Base-by-base conservation (phyloP, 2,888 invertebrate genomes). In the Aelia acuminata region DNA sequence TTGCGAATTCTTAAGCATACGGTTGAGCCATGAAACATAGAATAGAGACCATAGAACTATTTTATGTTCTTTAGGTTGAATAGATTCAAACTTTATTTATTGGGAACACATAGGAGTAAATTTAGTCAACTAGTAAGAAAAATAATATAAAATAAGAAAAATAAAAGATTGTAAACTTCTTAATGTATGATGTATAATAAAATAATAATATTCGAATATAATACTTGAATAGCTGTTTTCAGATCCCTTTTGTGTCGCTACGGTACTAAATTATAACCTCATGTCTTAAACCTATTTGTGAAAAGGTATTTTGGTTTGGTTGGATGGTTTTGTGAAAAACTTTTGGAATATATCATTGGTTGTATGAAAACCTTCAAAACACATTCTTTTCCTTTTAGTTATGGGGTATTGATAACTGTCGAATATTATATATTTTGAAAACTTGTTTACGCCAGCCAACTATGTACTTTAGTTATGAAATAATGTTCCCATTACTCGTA, bases 391-490 rank as follows among this genome's bases (percentile, higher is more conserved):
- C 35, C 8, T 22, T 39, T 80, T 80, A 80, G 80, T 47, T 47
- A 43, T 43, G 43, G 80, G n/a, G 13, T 13, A 80, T 80, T 80
- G 43, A 80, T 80, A 22, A 80, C 39, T 80, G 63, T 70, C 63
- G 18, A 18, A 70, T 11, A 70, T 70, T 35, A 35, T 70, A 4
- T 31, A 35, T 70, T 13, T 70, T 7, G 35, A n/a, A 43, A 80
- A 43, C 43, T 80, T 80, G 80, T 80, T 80, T 80, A 35, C 43
- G 8, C 47, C 11, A 3, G 18, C 35, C 18, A 70, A 20, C 31
- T 70, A 35, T 35, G 31, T 35, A 70, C 63, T 70, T 70, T 22
- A 70, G 31, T 20, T 35, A 70, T 70, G 31, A 35, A 70, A 70
- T 70, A 57, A 26, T 57, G 57, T 57, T 2, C 13, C 26, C 3